These are phyloP conservation scores for Athalia rosae DNA, from an alignment of 2,888 invertebrate species.

Conservation along the genomic window DNA sequence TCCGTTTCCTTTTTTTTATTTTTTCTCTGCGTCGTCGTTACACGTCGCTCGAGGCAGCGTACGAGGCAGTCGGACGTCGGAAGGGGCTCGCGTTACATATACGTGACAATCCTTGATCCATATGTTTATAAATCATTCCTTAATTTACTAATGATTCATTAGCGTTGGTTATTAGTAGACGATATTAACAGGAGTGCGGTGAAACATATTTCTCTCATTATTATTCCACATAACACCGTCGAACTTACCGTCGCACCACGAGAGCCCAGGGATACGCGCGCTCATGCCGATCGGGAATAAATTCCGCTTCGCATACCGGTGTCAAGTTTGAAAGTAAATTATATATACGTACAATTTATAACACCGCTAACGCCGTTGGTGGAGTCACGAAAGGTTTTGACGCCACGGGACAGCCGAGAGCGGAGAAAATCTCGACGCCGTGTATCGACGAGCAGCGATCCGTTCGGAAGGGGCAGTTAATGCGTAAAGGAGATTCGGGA, in stretches of 20 bases:
- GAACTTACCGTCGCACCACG: not conserved
- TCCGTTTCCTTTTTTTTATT: too few relatives aligned
- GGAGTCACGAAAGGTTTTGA: too few relatives aligned
- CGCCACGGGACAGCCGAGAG: slow-evolving; percentile 3
- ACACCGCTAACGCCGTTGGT: slow-evolving; percentile 50
- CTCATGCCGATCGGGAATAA: slow-evolving; percentile 36
- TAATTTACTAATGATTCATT: slow-evolving; percentile 46
- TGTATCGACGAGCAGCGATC: slow-evolving; percentile 30
- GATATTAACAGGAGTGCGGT: not conserved
- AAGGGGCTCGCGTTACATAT: slow-evolving; percentile 25
- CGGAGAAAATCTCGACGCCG: slow-evolving; percentile 4
- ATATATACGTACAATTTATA: slow-evolving; percentile 70
- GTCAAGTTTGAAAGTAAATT: slow-evolving; percentile 67
- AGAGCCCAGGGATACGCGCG: not conserved
- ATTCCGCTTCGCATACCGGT: slow-evolving; percentile 59
- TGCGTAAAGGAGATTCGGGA: not conserved
- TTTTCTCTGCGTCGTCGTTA: too few relatives aligned
- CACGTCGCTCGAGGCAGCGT: not conserved
- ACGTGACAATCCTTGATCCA: slow-evolving; percentile 42
- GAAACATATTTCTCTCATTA: slow-evolving; percentile 45
- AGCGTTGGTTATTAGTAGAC: slow-evolving; percentile 33
- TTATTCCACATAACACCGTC: not conserved
- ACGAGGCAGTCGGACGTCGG: not conserved
- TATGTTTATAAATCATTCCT: slow-evolving; percentile 38
- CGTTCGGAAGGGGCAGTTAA: slow-evolving; percentile 31